Evolutionary conservation across 2,113 vertebrate species (phyloP).

Genomic region (Neotragus pygmaeus): DNA sequence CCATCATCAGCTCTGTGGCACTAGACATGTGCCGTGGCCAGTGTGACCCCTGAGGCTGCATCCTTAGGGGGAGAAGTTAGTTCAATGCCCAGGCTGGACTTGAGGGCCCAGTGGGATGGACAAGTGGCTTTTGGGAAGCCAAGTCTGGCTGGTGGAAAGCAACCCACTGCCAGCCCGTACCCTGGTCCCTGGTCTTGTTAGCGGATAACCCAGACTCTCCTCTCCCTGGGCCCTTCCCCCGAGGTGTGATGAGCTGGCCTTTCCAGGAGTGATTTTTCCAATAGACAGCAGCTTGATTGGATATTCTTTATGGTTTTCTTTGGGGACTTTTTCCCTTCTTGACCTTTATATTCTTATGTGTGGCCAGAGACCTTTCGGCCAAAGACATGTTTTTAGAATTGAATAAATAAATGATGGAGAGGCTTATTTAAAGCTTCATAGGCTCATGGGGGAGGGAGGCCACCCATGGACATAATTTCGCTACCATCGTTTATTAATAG

Average conservation of each 20-base stretch:
- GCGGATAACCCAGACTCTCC: rapidly evolving
- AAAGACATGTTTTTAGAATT: background rate
- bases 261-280: background rate
- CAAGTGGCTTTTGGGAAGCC: rapidly evolving
- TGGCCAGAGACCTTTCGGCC: constrained; percentile 8
- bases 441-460: rapidly evolving
- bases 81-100: rapidly evolving
- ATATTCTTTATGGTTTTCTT: background rate
- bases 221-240: rapidly evolving
- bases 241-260: rapidly evolving
- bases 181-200: rapidly evolving
- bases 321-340: background rate
- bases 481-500: background rate
- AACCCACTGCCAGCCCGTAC: rapidly evolving
- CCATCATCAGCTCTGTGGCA: rapidly evolving
- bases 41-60: rapidly evolving
- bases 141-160: rapidly evolving
- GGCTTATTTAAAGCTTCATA: background rate
- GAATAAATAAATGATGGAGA: background rate
- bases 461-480: rapidly evolving
- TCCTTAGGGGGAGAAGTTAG: rapidly evolving
- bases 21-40: rapidly evolving
- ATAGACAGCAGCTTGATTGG: rapidly evolving
- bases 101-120: rapidly evolving
- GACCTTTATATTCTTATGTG: background rate